These are phyloP conservation scores for Thomomys bottae DNA, from an alignment of 2,113 vertebrate species.

Conservation along the genomic window DNA sequence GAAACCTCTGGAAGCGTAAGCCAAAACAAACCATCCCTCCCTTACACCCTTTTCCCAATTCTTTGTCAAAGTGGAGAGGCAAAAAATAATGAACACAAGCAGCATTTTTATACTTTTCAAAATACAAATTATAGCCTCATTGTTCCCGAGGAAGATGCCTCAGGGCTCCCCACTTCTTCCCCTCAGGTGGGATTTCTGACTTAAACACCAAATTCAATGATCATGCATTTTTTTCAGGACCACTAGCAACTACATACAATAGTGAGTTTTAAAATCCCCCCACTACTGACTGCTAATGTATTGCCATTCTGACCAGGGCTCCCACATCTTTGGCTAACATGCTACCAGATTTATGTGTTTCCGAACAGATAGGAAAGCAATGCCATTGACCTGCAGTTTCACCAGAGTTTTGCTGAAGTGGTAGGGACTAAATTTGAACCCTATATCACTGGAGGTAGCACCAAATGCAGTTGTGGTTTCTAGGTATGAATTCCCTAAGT, in stretches of 20 bases:
- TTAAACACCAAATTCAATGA: neutral
- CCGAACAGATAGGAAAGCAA: neutral
- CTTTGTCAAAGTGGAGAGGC: too few relatives aligned
- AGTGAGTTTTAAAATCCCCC: neutral
- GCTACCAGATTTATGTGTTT: neutral
- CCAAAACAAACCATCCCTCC: neutral
- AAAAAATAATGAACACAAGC: neutral
- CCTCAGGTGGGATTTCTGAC: neutral
- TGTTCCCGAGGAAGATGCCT: neutral
- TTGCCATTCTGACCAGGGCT: rapidly evolving
- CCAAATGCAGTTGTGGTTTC: neutral
- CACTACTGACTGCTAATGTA: rapidly evolving
- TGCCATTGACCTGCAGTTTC: neutral
- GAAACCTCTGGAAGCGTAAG: neutral
- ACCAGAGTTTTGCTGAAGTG: neutral
- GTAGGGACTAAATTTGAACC: neutral
- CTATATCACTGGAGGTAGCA: rapidly evolving
- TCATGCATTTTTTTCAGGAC: rapidly evolving
- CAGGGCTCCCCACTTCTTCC: neutral
- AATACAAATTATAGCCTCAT: neutral
- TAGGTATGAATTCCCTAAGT: neutral
- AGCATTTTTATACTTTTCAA: neutral
- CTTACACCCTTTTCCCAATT: neutral
- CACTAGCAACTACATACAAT: too few relatives aligned
- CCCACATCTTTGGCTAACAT: neutral